phyloP scores from a whole-genome alignment of 2,888 invertebrate species.

The Sussaba pulchella region DNA sequence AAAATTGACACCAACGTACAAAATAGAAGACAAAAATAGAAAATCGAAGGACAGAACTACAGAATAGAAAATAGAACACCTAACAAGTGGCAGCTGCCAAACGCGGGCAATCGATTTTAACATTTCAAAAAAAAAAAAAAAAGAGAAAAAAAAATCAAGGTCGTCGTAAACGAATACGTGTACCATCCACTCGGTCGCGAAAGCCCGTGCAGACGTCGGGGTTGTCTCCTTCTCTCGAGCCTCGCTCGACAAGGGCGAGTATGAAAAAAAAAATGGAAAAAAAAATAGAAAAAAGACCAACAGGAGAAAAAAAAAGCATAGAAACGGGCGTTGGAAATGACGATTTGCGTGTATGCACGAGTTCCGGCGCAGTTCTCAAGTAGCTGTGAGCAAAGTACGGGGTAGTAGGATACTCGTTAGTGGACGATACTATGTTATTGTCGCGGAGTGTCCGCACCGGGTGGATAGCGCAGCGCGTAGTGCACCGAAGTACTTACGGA shows the following conservation, averaged over 20 bases:
- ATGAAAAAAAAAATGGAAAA: conserved; percentile 3
- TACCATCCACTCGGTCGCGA: not conserved
- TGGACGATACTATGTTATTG: conserved; percentile 60
- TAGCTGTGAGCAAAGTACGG: conserved; percentile 57
- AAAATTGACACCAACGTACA: no score
- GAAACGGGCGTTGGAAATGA: conserved; percentile 7
- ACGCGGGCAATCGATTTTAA: no score
- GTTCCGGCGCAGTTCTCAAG: conserved; percentile 51
- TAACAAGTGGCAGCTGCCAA: no score
- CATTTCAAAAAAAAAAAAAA: not conserved
- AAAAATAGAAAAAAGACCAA: no score
- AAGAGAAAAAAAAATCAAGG: not conserved
- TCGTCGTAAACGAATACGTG: conserved; percentile 18
- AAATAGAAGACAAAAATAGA: no score
- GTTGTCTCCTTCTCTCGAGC: no score
- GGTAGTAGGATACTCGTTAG: conserved; percentile 64
- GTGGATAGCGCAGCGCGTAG: no score
- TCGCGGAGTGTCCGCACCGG: conserved; percentile 39
- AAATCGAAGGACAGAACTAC: no score
- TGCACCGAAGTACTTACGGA: no score
- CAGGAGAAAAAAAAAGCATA: no score
- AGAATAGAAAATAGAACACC: no score
- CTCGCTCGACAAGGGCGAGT: not conserved
- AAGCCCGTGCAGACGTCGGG: no score
- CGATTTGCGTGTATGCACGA: conserved; percentile 49